Base-by-base conservation (phyloP, 2,888 invertebrate species). In the Pammene aurita region DNA sequence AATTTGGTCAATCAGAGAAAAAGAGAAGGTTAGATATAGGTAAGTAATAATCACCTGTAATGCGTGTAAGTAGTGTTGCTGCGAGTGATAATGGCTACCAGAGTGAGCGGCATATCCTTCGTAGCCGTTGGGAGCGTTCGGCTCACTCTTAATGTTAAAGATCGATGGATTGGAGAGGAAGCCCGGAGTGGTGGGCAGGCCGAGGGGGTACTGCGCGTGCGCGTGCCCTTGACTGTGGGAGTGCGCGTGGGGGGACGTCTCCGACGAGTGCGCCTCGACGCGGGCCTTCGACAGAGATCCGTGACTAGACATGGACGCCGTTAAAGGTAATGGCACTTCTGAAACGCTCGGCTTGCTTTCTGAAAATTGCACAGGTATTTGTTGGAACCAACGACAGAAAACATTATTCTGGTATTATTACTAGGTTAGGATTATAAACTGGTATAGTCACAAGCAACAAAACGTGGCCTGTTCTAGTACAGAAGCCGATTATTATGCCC, bases 21-120 rank as follows among this genome's bases (percentile, higher is more conserved):
- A 26, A 26, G 26, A n/a, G n/a, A n/a, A n/a, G n/a, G n/a, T n/a
- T n/a, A n/a, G n/a, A n/a, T 26, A 26, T 26, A 26, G 26, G 26
- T 26, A 26, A 26, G 26, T 26, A 26, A 26, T 54, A 34, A n/a
- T 54, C 34, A 90, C 88, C 84, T 91, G 91, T 72, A 94, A 84
- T 38, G 94, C 93, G 79, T 94, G 94, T 74, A 94, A 83, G 78
- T 94, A 94, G 78, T 94, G 94, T 66, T 89, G 93, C 74, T 94
- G 94, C 69, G 85, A 86, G 84, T 88, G 90, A 80, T 87, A 89
- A 75, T 85, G 89, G 55, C 76, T 76, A 71, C 69, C 75, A 64
- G 85, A 77, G 79, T 86, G 85, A 72, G 83, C 75, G 66, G 84
- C 73, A 80, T 87, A 88, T 44, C 78, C 78, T 73, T 86, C 88